Evolutionary conservation across 2,888 invertebrate species (phyloP), one percentile per base, ranked within the genome.

Genomic region (Gastracanthus pulcherrimus): DNA sequence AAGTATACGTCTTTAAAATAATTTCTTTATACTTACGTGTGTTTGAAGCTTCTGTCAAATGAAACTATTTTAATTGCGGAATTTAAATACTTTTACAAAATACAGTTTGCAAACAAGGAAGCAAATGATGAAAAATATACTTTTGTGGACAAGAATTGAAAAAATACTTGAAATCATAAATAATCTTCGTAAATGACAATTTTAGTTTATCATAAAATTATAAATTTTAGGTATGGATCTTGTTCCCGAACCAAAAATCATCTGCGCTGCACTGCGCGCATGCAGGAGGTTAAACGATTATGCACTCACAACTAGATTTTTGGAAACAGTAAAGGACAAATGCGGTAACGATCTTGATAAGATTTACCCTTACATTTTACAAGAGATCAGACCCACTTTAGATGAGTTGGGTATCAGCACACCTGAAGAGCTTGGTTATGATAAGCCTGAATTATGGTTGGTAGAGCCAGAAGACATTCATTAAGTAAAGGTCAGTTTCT

Each of bases 211-310:
- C 13, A n/a, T 3, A 0, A 16, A 45, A 45, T 16, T 13, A 45
- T n/a, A 45, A 51, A 31, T 41, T 67, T 23, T 66, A 88, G 97
- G 96, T 86, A 96, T 97, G 95, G 99, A 99, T 93, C 92, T 97
- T 89, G 95, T 99, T 9, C 98, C 99, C 0, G 98, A 98, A 90
- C 98, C 99, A 83, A 95, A 94, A 91, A 96, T 99, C 86, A 94
- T 99, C 85, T 94, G 94, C 86, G 96, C 98, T 71, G 97, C 96
- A 0, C 92, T 99, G 86, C 95, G 95, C 84, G 99, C 99, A 0
- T 98, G 98, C 92, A 95, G 99, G 86, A 94, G 97, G 87, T 94
- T 98, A 3, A 99, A 99, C 90, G 99, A 99, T 92, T 97, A 95
- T 90, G 96, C 99, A 0, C 93, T 99, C 31, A 97, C 98, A 31